A percentile compares a stretch with the other conserved stretches of the same genome.
Conservation (phyloP, 1,140 invertebrate genomes). For the Papilio machaon region DNA sequence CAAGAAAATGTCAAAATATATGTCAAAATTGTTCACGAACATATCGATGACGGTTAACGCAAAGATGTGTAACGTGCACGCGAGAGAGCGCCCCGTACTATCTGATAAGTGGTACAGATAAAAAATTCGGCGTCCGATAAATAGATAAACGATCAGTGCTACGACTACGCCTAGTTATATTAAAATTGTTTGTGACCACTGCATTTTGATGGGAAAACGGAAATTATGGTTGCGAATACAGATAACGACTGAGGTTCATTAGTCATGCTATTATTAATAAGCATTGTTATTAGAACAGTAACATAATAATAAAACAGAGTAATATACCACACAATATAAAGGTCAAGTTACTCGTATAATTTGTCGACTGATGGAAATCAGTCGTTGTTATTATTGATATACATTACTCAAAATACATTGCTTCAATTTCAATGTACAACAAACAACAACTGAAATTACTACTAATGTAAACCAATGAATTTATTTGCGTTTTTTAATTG, state of each 20-base stretch:
- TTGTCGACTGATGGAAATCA: not conserved
- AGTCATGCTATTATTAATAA: slow-evolving; percentile 14
- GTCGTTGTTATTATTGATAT: not conserved
- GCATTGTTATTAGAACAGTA: slow-evolving; percentile 15
- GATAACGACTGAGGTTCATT: slow-evolving; percentile 20
- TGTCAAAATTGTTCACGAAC: slow-evolving; percentile 39
- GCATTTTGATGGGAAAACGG: slow-evolving; percentile 57
- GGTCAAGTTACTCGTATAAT: slow-evolving; percentile 20
- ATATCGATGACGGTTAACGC: slow-evolving; percentile 36
- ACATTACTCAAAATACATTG: not conserved
- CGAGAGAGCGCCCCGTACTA: slow-evolving; percentile 41
- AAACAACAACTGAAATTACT: no score
- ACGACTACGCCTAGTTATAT: not conserved
- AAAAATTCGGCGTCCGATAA: slow-evolving; percentile 41
- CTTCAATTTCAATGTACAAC: not conserved
- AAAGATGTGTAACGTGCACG: slow-evolving; percentile 40
- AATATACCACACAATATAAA: slow-evolving; percentile 3
- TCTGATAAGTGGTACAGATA: slow-evolving; percentile 51
- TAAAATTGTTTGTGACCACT: slow-evolving; percentile 54
- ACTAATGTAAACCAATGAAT: not conserved
- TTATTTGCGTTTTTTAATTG: not conserved
- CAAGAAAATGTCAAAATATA: slow-evolving; percentile 32
- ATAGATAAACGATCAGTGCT: slow-evolving; percentile 35
- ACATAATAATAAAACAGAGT: not conserved
- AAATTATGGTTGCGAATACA: slow-evolving; percentile 46